Evolutionary conservation across 2,888 invertebrate species (phyloP), one percentile per base, ranked within the genome.

Genomic region (Dasypogon diadema): DNA sequence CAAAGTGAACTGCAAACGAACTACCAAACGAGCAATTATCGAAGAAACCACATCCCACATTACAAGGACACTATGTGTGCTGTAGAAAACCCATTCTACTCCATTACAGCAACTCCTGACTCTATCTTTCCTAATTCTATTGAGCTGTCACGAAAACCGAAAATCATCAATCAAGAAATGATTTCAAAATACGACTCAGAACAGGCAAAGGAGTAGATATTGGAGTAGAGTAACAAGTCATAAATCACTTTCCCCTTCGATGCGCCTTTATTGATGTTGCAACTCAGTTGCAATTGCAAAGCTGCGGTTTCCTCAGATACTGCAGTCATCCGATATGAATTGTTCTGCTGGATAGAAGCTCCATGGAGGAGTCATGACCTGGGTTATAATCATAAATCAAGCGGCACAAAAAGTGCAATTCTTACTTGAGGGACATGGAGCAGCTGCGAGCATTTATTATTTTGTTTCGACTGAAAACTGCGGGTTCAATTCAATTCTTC

Each of bases 221-320:
- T 30, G 30, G 30, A 12, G 12, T 42, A 42, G n/a, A 42, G 2
- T 42, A 42, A 42, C 42, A 12, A 42, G n/a, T 54, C 70, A 54
- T 54, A 70, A 70, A 70, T 70, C 70, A 70, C 70, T 70, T 70
- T 70, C 70, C 24, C 34, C 34, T 22, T 70, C 70, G 30, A 12
- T 54, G n/a, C 21, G 68, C 30, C 51, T 48, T 26, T 34, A 30
- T 21, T 18, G 51, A 34, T 54, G 18, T 18, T 34, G 51, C 34
- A 68, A 70, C 54, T 18, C 54, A 48, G 70, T 70, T 70, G 70
- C 70, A 54, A n/a, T n/a, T n/a, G n/a, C n/a, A n/a, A n/a, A 34
- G 16, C 18, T 34, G 54, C 30, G 70, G 54, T 37, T 54, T 30
- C n/a, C n/a, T 70, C 34, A 8, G 37, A 54, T 70, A 46, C 46